Evolutionary conservation across 2,797 vertebrate species (phyloP), one percentile per base, ranked within the genome.

Genomic region (Apogon hyalosoma): DNA sequence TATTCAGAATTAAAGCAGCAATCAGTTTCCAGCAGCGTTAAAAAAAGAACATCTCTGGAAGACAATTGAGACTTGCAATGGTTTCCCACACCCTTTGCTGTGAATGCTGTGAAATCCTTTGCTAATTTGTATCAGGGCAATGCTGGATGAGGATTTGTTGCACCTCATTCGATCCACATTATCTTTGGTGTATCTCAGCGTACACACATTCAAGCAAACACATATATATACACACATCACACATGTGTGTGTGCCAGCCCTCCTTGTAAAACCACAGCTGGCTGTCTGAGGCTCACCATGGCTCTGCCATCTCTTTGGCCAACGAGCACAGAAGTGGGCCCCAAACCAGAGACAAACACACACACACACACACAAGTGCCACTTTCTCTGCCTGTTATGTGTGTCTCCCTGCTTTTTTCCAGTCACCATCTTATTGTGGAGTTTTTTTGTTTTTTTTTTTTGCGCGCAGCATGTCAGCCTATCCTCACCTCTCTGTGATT

Each of bases 241-340:
- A 15, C 18, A 28, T 8, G 33, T 36, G 19, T 40, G 45, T 66
- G 57, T 54, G 55, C 66, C 57, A 60, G 33, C 53, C 42, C 80
- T 55, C 28, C 53, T 63, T 58, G 87, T 87, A 84, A 89, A 95
- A 93, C 78, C 76, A 60, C 76, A 75, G 61, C 75, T 45, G 36
- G 39, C 45, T 81, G 59, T 77, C 47, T 69, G 1, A 59, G 76
- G 47, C 56, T 92, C 92, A 92, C 92, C 92, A 73, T 77, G 47
- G 24, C 85, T 89, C 87, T 90, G 85, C 71, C 87, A 91, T 95
- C 91, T 78, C 79, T 75, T 69, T 86, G 86, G 82, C 86, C 74
- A 83, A 80, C 82, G 73, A 87, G 46, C 49, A 89, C 87, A 88
- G 72, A 92, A 88, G 75, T 88, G 89, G 90, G 90, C 84, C 92